phyloP scores from a whole-genome alignment of 2,113 vertebrate species.

The Hylia prasina region DNA sequence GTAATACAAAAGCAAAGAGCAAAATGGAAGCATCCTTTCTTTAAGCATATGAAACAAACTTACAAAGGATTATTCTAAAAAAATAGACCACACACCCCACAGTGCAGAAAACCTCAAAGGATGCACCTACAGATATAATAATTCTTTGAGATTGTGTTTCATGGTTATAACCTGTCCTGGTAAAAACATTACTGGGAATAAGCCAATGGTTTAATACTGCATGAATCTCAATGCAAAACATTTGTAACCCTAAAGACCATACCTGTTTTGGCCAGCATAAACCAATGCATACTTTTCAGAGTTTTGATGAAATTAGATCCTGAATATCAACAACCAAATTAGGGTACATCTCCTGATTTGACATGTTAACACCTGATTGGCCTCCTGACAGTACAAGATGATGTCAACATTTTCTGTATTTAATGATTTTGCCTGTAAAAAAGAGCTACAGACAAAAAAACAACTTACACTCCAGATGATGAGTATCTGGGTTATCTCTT shows the following conservation, averaged over 20 bases:
- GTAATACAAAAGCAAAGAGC: not conserved
- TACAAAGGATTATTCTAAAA: not conserved
- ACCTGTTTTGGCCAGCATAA: not conserved
- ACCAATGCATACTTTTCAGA: conserved; percentile 5
- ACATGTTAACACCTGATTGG: not conserved
- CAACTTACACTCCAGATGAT: not conserved
- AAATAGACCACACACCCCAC: not conserved
- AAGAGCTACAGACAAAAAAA: not conserved
- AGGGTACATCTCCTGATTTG: not conserved
- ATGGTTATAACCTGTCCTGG: conserved; percentile 11
- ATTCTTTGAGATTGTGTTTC: not conserved
- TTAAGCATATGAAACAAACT: not conserved
- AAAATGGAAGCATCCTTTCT: not conserved
- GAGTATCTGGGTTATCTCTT: not conserved
- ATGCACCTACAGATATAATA: not conserved
- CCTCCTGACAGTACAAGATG: not conserved
- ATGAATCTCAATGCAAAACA: not conserved
- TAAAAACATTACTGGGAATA: not conserved
- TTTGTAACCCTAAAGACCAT: not conserved
- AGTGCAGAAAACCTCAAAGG: not conserved
- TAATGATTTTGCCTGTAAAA: not conserved
- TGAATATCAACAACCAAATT: not conserved
- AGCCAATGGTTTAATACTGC: not conserved
- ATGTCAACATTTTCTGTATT: not conserved
- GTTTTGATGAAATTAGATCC: conserved; percentile 13